Conservation (phyloP, 2,113 vertebrate genomes). For the Rostratula benghalensis region DNA sequence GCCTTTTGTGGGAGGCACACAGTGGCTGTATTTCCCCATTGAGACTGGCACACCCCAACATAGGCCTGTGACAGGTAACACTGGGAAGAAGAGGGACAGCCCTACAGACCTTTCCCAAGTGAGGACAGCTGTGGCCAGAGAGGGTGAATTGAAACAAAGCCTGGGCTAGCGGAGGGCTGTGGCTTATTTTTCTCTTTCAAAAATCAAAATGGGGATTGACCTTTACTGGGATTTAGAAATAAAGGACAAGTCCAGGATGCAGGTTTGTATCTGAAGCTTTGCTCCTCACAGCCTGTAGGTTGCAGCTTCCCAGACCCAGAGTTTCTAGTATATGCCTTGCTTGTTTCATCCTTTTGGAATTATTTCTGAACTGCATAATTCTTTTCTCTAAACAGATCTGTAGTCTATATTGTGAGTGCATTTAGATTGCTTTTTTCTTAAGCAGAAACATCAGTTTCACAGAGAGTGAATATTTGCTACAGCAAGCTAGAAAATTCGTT, state of each 20-base stretch:
- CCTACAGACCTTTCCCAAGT: not conserved
- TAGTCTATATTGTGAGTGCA: not conserved
- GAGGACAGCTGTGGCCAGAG: not conserved
- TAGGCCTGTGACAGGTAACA: accelerated
- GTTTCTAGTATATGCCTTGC: not conserved
- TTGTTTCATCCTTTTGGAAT: not conserved
- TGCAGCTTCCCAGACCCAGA: not conserved
- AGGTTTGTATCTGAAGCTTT: not conserved
- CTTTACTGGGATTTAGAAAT: not conserved
- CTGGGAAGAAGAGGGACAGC: not conserved
- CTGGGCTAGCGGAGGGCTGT: not conserved
- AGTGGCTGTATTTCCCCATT: not conserved
- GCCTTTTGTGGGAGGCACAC: not conserved
- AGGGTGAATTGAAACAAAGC: not conserved
- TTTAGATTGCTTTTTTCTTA: not conserved
- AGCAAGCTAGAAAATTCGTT: not conserved
- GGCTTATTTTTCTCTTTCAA: not conserved
- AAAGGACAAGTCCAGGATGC: not conserved
- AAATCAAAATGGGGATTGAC: not conserved
- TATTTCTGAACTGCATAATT: not conserved
- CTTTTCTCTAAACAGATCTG: not conserved
- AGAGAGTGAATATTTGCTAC: not conserved
- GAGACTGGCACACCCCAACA: not conserved
- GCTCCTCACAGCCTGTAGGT: not conserved
- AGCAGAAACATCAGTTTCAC: not conserved